Percentiles rank a stretch among this genome's conserved stretches.
Conservation (phyloP, 2,113 vertebrate genomes). For the Entomyzon cyanotis region DNA sequence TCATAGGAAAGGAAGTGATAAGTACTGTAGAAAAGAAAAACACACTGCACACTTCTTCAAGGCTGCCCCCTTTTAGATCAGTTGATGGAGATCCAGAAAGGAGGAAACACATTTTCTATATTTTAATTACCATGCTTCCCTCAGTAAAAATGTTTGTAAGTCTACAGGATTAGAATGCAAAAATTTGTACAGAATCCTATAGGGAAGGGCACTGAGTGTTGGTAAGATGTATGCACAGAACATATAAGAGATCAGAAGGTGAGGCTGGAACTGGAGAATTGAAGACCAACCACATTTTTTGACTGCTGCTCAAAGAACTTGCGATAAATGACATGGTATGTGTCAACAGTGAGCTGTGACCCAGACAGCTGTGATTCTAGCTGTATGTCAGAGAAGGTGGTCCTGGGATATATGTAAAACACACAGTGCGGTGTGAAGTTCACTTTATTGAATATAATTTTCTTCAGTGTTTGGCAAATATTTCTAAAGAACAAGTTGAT, state of each 20-base stretch:
- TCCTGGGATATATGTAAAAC: background rate
- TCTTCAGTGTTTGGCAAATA: background rate
- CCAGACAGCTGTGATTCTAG: background rate
- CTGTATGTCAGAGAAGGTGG: background rate
- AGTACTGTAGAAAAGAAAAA: constrained; percentile 59
- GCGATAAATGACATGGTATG: background rate
- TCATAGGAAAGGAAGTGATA: constrained; percentile 55
- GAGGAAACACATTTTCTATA: background rate
- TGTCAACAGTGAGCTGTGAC: background rate
- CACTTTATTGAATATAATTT: background rate
- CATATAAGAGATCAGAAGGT: background rate
- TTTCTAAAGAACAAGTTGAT: background rate
- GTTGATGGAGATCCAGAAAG: background rate
- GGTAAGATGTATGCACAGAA: background rate
- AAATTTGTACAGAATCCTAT: background rate
- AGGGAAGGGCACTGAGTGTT: background rate
- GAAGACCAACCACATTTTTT: background rate
- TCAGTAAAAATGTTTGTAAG: background rate
- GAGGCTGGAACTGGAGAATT: background rate
- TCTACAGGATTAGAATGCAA: background rate
- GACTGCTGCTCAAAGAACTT: background rate
- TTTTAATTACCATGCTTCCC: background rate
- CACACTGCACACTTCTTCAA: constrained; percentile 19
- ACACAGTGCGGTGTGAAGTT: background rate
- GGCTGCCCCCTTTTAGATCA: constrained; percentile 6